Conservation (phyloP, 1,140 invertebrate genomes). For the Zaprionus kolodkinae region DNA sequence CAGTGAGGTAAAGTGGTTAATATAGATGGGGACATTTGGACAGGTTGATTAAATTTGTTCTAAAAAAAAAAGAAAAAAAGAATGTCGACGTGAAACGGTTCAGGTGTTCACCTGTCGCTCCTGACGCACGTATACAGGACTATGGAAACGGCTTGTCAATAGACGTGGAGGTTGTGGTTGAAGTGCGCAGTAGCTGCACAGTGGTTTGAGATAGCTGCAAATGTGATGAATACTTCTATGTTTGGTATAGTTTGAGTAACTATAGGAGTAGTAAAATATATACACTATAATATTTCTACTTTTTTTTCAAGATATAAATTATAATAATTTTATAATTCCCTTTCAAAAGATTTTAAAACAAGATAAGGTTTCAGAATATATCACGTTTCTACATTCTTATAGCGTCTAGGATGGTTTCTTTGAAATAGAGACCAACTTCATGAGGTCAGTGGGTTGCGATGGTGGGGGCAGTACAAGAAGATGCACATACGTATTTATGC, state of each 20-base stretch:
- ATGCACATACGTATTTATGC: neutral
- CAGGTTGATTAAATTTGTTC: slow-evolving; percentile 45
- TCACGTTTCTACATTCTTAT: slow-evolving; percentile 16
- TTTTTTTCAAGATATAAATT: neutral
- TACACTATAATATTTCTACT: neutral
- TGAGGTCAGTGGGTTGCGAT: slow-evolving; percentile 45
- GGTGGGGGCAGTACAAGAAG: neutral
- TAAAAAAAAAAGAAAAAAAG: slow-evolving; percentile 31
- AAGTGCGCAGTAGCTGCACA: slow-evolving; percentile 19
- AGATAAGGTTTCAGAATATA: neutral
- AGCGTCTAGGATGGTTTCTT: neutral
- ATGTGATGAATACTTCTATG: neutral
- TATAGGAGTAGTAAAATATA: too few species aligned
- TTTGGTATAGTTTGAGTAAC: neutral
- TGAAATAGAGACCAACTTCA: slow-evolving; percentile 16
- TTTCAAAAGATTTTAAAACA: neutral
- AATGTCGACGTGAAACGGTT: slow-evolving; percentile 52
- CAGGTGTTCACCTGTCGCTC: slow-evolving; percentile 54
- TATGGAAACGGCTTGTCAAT: slow-evolving; percentile 46
- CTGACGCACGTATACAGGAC: slow-evolving; percentile 40
- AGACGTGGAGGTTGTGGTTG: neutral
- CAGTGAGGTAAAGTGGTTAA: slow-evolving; percentile 52
- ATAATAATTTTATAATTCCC: neutral
- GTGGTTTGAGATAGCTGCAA: neutral
- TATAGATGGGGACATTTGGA: slow-evolving; percentile 27